These are phyloP conservation scores for Ormyrus thymus DNA, from an alignment of 2,888 invertebrate genomes.

Conservation along the genomic window DNA sequence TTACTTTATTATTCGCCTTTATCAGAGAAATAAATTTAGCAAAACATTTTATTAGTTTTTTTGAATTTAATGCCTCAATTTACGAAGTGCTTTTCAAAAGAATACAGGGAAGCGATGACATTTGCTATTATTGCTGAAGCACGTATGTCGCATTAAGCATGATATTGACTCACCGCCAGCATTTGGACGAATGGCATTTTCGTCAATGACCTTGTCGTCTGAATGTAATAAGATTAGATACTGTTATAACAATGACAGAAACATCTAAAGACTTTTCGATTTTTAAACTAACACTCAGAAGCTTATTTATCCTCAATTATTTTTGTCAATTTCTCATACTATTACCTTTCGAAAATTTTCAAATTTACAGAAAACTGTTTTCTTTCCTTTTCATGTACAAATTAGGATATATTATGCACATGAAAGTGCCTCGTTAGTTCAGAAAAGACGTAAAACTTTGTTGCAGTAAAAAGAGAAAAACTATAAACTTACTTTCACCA, in stretches of 20 bases:
- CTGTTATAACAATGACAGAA: constrained; percentile 13
- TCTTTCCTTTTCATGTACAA: constrained; percentile 51
- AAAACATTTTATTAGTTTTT: too few species aligned
- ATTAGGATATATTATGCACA: not conserved
- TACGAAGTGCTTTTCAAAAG: constrained; percentile 34
- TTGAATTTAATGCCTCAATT: too few species aligned
- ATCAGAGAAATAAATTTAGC: too few species aligned
- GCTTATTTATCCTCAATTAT: constrained; percentile 26
- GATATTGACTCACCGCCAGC: constrained; percentile 68
- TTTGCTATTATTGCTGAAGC: constrained; percentile 48
- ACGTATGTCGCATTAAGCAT: constrained; percentile 58
- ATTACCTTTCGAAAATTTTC: not conserved
- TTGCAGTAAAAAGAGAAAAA: not conserved
- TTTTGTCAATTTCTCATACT: not conserved
- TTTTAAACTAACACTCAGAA: constrained; percentile 1
- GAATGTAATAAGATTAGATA: constrained; percentile 64
- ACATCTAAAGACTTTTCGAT: constrained; percentile 19
- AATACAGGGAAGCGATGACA: constrained; percentile 24
- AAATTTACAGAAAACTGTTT: not conserved
- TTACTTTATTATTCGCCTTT: too few species aligned
- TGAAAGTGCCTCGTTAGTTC: not conserved
- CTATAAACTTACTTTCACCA: constrained; percentile 81
- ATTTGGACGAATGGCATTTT: constrained; percentile 70
- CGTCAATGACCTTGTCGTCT: constrained; percentile 68
- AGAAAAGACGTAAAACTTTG: not conserved